phyloP scores from a whole-genome alignment of 2,797 vertebrate genomes.

The Karalla daura region DNA sequence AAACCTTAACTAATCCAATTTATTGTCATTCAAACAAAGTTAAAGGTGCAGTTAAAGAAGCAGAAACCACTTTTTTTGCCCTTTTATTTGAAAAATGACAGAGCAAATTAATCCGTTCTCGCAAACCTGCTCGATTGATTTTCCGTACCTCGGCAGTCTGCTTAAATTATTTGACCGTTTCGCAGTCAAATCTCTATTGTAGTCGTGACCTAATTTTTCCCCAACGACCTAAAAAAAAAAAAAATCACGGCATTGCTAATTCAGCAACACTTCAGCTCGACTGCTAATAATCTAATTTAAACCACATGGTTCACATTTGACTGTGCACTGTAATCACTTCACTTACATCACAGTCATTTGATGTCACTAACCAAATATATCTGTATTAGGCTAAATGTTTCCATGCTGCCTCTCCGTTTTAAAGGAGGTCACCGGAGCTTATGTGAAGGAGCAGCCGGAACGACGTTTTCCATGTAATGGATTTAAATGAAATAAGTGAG shows the following conservation, averaged over 20 bases:
- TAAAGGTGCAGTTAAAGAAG: not conserved
- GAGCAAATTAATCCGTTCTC: not conserved
- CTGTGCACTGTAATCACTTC: constrained; percentile 9
- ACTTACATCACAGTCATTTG: constrained; percentile 45
- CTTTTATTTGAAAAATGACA: not conserved
- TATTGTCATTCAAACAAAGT: not conserved
- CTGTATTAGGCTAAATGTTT: constrained; percentile 59
- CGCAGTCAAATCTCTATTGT: not conserved
- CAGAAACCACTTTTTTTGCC: not conserved
- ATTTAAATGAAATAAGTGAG: constrained; percentile 54
- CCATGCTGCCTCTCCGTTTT: constrained; percentile 38
- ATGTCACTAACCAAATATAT: constrained; percentile 58
- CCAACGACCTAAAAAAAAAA: no score
- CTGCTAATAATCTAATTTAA: constrained; percentile 23
- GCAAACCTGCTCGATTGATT: not conserved
- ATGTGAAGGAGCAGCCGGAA: constrained; percentile 27
- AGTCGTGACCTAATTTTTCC: not conserved
- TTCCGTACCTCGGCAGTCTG: not conserved
- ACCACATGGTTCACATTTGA: constrained; percentile 53
- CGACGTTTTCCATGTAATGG: constrained; percentile 36
- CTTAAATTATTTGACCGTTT: not conserved
- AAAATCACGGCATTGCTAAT: not conserved
- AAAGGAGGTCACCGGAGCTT: constrained; percentile 40
- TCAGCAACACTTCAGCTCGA: not conserved
- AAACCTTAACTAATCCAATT: not conserved